These are phyloP conservation scores for Lepidurus arcticus DNA, from an alignment of 1,140 invertebrate genomes.

Conservation along the genomic window DNA sequence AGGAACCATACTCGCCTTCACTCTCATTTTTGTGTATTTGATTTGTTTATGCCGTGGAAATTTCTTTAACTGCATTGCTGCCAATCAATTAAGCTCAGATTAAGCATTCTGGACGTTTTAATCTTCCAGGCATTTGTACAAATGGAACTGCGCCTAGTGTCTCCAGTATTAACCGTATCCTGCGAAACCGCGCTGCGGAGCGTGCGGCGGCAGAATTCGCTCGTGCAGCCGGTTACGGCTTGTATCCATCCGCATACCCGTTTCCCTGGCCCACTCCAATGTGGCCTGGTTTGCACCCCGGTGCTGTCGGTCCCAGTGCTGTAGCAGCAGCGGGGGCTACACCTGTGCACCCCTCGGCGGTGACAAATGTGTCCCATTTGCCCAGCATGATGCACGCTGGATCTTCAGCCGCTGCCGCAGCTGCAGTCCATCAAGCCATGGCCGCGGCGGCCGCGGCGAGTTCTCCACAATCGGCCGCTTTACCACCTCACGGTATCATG, in stretches of 20 bases:
- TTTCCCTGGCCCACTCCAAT: constrained; percentile 43
- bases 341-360: constrained; percentile 26
- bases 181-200: constrained; percentile 83
- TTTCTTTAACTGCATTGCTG: too few relatives aligned
- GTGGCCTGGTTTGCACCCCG: constrained; percentile 34
- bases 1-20: too few relatives aligned
- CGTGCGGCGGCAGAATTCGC: constrained; percentile 89
- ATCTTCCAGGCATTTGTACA: constrained; percentile 71
- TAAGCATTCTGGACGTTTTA: background rate
- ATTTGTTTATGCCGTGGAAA: too few relatives aligned
- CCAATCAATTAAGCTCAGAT: background rate
- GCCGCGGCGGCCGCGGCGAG: constrained; percentile 23
- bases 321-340: constrained; percentile 34
- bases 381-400: background rate
- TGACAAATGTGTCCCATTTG: constrained; percentile 18
- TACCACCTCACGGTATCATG: constrained; percentile 1
- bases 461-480: constrained; percentile 26
- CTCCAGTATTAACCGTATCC: constrained; percentile 85
- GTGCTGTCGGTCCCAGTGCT: constrained; percentile 32
- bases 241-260: constrained; percentile 53
- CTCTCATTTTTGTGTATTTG: too few relatives aligned
- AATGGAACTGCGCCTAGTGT: constrained; percentile 81
- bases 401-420: constrained; percentile 27
- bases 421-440: constrained; percentile 21
- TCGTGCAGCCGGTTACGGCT: constrained; percentile 77